Evolutionary conservation across 2,113 vertebrate genomes (phyloP).

Genomic region (Plotosus lineatus): DNA sequence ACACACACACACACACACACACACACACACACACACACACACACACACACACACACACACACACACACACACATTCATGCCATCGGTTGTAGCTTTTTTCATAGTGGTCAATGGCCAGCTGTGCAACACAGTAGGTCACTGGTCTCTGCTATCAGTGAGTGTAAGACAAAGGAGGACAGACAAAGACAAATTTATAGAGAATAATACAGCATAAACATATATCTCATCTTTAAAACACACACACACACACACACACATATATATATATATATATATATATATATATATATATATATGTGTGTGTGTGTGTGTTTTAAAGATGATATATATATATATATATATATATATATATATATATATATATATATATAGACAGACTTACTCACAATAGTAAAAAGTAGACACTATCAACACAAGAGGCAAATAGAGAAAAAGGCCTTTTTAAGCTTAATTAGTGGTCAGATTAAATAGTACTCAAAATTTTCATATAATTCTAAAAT

Average conservation of each 20-base stretch:
- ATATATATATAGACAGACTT: conserved; percentile 66
- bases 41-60: not conserved
- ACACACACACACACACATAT: conserved; percentile 36
- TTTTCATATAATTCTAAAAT: conserved; percentile 24
- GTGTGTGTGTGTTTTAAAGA: conserved; percentile 67
- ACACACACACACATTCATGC: conserved; percentile 31
- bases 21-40: conserved; percentile 11
- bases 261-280: conserved; percentile 63
- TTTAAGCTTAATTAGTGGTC: conserved; percentile 38
- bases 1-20: conserved; percentile 4
- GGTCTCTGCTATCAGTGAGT: conserved; percentile 72
- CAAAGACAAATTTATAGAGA: conserved; percentile 69
- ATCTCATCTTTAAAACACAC: conserved; percentile 55
- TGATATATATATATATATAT: conserved; percentile 63
- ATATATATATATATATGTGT: conserved; percentile 70
- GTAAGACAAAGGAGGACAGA: conserved; percentile 68
- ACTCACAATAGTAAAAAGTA: conserved; percentile 66
- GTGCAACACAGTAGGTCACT: conserved; percentile 72
- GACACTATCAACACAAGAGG: conserved; percentile 67
- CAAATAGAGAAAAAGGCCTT: conserved; percentile 45
- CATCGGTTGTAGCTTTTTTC: conserved; percentile 55
- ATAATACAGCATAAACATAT: conserved; percentile 71
- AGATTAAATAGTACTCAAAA: conserved; percentile 24
- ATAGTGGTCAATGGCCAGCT: conserved; percentile 65
- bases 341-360: conserved; percentile 69